Conservation (phyloP, 2,797 vertebrate genomes). For the Alcedo atthis region DNA sequence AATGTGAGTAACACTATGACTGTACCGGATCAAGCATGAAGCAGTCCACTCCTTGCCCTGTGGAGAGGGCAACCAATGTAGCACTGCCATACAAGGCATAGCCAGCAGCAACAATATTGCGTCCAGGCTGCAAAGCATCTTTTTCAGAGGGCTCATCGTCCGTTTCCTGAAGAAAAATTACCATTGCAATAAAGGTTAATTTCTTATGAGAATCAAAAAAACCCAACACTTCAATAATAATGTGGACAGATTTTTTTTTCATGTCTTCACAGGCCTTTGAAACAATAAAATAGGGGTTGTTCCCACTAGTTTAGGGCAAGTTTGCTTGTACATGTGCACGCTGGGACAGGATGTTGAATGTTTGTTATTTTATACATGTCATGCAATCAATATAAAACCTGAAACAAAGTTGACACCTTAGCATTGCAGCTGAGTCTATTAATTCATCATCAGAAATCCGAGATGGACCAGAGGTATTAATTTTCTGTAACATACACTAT, state of each 20-base stretch:
- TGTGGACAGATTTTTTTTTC: not conserved
- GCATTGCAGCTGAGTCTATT: not conserved
- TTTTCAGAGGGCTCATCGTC: constrained; percentile 85
- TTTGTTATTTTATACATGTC: not conserved
- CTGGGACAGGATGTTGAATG: not conserved
- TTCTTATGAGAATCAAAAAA: not conserved
- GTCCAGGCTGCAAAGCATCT: constrained; percentile 89
- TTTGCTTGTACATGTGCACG: not conserved
- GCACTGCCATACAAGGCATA: constrained; percentile 96
- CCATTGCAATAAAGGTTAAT: not conserved
- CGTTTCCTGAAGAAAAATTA: constrained; percentile 74
- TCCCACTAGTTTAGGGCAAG: not conserved
- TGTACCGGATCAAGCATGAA: constrained; percentile 96
- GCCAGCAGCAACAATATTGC: constrained; percentile 91
- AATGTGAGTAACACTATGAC: not conserved
- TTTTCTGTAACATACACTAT: not conserved
- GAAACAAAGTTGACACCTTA: not conserved
- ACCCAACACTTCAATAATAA: not conserved
- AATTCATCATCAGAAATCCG: not conserved
- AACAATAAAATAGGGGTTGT: not conserved
- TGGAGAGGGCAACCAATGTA: constrained; percentile 91
- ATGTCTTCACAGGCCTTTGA: not conserved
- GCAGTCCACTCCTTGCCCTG: constrained; percentile 91
- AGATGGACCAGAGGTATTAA: not conserved
- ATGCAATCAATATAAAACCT: not conserved